phyloP scores from a whole-genome alignment of 2,888 invertebrate genomes.

The Tryphoninae sp. region DNA sequence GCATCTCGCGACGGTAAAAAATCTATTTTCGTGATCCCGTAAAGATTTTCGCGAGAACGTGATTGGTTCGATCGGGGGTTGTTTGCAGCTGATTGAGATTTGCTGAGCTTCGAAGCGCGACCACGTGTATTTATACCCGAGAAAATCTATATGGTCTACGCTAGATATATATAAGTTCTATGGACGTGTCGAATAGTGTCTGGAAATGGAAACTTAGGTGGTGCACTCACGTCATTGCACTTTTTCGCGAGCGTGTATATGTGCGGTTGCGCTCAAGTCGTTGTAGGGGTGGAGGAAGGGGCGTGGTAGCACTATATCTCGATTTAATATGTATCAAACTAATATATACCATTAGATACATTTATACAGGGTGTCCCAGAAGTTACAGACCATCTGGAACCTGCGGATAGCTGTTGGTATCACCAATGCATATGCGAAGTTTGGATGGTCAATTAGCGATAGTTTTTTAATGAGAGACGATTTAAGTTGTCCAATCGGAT shows the following conservation, averaged over 20 bases:
- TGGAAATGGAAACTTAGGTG: slow-evolving; percentile 60
- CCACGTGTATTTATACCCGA: slow-evolving; percentile 64
- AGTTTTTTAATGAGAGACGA: too few species aligned
- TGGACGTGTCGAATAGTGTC: slow-evolving; percentile 41
- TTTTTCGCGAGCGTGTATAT: slow-evolving; percentile 8
- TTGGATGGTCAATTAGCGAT: too few species aligned
- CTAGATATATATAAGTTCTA: slow-evolving; percentile 32
- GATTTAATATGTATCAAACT: slow-evolving; percentile 35
- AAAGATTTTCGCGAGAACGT: not conserved
- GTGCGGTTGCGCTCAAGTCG: slow-evolving; percentile 19
- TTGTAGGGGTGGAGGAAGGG: slow-evolving; percentile 27
- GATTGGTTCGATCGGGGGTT: slow-evolving; percentile 51
- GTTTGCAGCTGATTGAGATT: slow-evolving; percentile 54
- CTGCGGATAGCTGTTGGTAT: too few species aligned
- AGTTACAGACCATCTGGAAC: too few species aligned
- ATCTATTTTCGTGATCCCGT: slow-evolving; percentile 2
- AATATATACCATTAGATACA: slow-evolving; percentile 38
- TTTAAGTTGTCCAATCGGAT: too few species aligned
- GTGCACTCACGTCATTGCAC: slow-evolving; percentile 57
- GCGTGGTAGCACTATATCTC: slow-evolving; percentile 51
- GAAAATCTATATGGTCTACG: slow-evolving; percentile 50
- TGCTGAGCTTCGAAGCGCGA: slow-evolving; percentile 58
- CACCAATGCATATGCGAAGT: too few species aligned
- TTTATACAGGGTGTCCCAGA: not conserved
- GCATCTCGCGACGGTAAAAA: slow-evolving; percentile 43